A percentile compares a stretch with the other conserved stretches of the same genome.
Conservation (phyloP, 92 coral and sea anemone species). For the Zoanthus gigantus region DNA sequence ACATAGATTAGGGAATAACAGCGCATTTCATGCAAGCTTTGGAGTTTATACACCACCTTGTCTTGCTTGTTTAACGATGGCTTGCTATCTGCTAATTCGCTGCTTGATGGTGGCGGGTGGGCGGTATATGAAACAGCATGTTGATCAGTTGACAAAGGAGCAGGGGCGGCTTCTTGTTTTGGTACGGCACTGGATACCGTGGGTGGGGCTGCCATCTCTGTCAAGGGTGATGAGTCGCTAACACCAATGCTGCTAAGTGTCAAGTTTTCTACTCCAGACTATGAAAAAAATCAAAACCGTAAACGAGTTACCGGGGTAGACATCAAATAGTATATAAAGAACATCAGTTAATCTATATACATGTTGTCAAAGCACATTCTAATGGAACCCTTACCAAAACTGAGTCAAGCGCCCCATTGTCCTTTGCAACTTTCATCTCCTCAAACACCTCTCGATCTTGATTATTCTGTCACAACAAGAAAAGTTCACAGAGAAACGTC, state of each 20-base stretch:
- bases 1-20: neutral
- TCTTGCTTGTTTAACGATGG: conserved; percentile 52
- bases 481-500: neutral
- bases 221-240: conserved; percentile 21
- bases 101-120: conserved; percentile 26
- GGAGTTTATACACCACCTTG: conserved; percentile 54
- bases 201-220: conserved; percentile 51
- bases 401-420: conserved; percentile 79
- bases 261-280: conserved; percentile 83
- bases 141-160: conserved; percentile 36
- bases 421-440: conserved; percentile 86
- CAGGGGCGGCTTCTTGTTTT: conserved; percentile 61
- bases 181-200: conserved; percentile 49
- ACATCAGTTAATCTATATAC: neutral
- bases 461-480: conserved; percentile 68
- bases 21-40: neutral
- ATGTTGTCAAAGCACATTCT: neutral
- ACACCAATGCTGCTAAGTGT: conserved; percentile 50
- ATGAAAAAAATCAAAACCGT: neutral
- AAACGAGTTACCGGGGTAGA: too few species aligned
- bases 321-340: neutral
- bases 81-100: conserved; percentile 43
- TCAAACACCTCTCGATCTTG: conserved; percentile 91
- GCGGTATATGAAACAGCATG: neutral
- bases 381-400: conserved; percentile 69